A percentile compares a stretch with the other conserved stretches of the same genome.
These are phyloP conservation scores for Peromyscus polionotus DNA, from an alignment of 2,113 vertebrate genomes.

Conservation along the genomic window DNA sequence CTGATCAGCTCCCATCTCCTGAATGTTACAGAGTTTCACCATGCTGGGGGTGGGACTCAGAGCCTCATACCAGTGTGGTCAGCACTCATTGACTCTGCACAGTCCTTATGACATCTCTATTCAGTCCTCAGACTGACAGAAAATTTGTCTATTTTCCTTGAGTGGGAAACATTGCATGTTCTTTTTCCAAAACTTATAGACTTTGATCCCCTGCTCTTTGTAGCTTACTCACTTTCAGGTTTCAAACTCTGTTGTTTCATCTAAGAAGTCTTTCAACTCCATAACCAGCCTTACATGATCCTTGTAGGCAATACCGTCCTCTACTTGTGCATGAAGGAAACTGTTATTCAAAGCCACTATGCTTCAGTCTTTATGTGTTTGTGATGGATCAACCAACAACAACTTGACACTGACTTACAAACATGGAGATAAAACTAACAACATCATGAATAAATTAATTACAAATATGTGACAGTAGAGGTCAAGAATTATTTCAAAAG, in stretches of 20 bases:
- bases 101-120: no score
- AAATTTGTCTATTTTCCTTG: not conserved
- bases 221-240: not conserved
- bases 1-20: not conserved
- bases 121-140: not conserved
- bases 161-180: not conserved
- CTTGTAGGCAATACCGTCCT: not conserved
- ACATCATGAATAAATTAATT: not conserved
- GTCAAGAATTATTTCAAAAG: not conserved
- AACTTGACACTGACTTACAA: not conserved
- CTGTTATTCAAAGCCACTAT: not conserved
- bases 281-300: not conserved
- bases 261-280: not conserved
- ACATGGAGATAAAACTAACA: not conserved
- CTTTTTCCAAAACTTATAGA: not conserved
- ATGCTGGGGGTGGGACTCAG: rapidly evolving
- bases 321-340: not conserved
- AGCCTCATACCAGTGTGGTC: rapidly evolving
- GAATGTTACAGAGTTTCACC: rapidly evolving
- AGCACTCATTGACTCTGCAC: not conserved
- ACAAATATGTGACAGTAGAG: not conserved
- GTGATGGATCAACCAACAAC: not conserved
- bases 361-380: not conserved
- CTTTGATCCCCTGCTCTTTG: not conserved
- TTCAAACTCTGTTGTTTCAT: not conserved